Conservation (phyloP, 2,113 vertebrate species). For the Phalacrocorax carbo region DNA sequence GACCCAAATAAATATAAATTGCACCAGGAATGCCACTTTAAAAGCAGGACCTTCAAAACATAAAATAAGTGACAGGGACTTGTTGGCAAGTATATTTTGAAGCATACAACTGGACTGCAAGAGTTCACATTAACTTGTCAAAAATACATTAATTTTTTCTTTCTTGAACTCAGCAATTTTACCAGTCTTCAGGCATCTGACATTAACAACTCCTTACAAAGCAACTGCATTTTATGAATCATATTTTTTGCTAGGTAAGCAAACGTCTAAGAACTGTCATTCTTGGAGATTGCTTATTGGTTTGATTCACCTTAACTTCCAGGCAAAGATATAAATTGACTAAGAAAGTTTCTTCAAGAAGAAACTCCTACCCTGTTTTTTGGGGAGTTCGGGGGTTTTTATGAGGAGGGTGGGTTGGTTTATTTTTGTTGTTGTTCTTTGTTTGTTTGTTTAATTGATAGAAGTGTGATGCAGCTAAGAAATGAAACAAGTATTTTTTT, state of each 20-base stretch:
- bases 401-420: too few relatives aligned
- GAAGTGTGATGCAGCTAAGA: not conserved
- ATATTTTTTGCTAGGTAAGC: not conserved
- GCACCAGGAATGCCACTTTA: not conserved
- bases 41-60: not conserved
- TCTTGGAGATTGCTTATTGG: not conserved
- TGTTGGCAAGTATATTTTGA: conserved; percentile 25
- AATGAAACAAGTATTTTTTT: not conserved
- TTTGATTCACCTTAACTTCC: not conserved
- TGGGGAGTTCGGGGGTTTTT: too few relatives aligned
- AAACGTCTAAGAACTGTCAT: not conserved
- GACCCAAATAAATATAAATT: not conserved
- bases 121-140: conserved; percentile 6
- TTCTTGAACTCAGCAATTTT: conserved; percentile 29
- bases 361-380: not conserved
- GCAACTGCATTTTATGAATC: not conserved
- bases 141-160: not conserved
- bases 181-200: not conserved
- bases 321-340: not conserved
- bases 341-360: not conserved
- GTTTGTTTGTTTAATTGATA: not conserved
- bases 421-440: not conserved
- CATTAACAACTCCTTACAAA: not conserved
- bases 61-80: not conserved
- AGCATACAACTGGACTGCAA: not conserved